Base-by-base conservation (phyloP, 2,113 vertebrate species). In the Lepisosteus osseus region DNA sequence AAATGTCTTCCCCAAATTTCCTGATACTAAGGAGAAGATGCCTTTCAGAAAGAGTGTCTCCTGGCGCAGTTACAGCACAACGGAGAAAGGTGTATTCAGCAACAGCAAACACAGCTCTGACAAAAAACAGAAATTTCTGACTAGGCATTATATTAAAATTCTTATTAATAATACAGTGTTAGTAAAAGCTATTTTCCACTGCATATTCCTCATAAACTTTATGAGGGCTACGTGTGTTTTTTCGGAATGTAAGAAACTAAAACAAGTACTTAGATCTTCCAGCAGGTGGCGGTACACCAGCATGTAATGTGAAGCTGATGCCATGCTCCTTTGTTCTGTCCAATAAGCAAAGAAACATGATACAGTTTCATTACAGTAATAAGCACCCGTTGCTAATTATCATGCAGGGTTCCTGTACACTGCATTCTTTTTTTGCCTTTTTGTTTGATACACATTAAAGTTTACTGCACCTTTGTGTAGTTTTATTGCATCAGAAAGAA, bases 201-300 rank as follows among this genome's bases (percentile, higher is more conserved):
- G 29, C 29, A 29, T 29, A 29, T 29, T 29, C 29, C 29, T 29
- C 29, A 29, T 29, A 29, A 29, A 29, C 29, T 1, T 29, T 29
- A 29, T 29, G 29, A 29, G 29, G 29, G 29, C 29, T 29, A 29
- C 29, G 29, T 29, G 29, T 29, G 29, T 29, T 29, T 29, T 29
- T 29, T 29, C 29, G 29, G 29, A 29, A 29, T 29, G 29, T 29
- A 29, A 29, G 29, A 29, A 29, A 29, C 29, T 29, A 29, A 29
- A 29, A 29, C 29, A 29, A 29, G 29, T 29, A 29, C 29, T 29
- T 29, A 29, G 29, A 29, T 2, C 44, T n/a, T 40, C 83, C 91
- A 85, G 84, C 79, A 92, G 91, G 86, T 92, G 91, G 89, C 84
- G 76, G 63, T 91, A 78, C 64, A 79, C 61, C 74, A 80, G 80